These are phyloP conservation scores for Baronia brevicornis DNA, from an alignment of 2,888 invertebrate genomes.

Conservation along the genomic window DNA sequence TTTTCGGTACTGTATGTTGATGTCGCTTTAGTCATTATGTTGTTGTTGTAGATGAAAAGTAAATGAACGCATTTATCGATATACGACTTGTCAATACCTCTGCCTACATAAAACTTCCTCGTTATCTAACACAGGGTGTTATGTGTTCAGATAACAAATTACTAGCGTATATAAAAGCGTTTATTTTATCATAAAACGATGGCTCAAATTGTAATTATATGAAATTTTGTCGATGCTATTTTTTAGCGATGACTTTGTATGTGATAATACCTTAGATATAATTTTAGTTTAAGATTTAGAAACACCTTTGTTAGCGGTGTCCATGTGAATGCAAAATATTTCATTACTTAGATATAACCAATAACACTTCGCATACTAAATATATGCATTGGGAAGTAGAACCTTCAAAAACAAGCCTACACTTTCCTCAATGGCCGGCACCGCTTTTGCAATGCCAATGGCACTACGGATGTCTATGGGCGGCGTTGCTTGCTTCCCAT, in stretches of 20 bases:
- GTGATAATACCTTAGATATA: constrained; percentile 16
- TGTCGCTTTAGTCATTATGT: too few species aligned
- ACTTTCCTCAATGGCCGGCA: too few species aligned
- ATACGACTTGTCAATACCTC: constrained; percentile 3
- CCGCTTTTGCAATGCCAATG: too few species aligned
- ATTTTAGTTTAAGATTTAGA: constrained; percentile 9
- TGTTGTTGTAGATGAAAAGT: constrained; percentile 7
- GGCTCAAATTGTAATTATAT: constrained; percentile 35
- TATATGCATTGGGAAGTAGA: too few species aligned
- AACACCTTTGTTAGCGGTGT: not conserved
- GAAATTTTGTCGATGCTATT: constrained; percentile 12
- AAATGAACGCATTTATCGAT: constrained; percentile 19
- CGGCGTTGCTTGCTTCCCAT: too few species aligned
- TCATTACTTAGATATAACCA: too few species aligned
- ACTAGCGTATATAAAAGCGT: constrained; percentile 14
- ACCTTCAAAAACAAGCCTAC: too few species aligned
- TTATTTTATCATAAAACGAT: constrained; percentile 26
- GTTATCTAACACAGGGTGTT: constrained; percentile 42
- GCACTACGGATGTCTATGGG: too few species aligned
- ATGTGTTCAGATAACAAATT: constrained; percentile 45
- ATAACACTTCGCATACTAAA: too few species aligned
- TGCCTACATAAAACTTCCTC: constrained; percentile 10
- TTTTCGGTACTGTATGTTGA: too few species aligned
- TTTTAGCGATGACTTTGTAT: constrained; percentile 14
- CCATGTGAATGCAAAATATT: too few species aligned